Base-by-base conservation (phyloP, 1,140 invertebrate genomes). In the Archegozetes longisetosus region DNA sequence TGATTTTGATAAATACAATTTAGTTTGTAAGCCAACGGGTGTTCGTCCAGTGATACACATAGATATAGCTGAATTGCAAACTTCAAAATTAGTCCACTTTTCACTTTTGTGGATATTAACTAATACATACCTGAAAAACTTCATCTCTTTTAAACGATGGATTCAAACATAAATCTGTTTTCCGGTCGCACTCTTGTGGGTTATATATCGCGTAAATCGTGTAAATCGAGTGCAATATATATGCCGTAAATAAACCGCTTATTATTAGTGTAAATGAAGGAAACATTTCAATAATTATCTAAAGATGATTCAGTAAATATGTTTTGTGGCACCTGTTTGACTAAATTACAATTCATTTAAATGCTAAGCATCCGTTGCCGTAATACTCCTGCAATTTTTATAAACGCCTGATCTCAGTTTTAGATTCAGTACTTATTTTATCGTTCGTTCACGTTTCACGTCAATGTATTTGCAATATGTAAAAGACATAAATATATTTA, bases 151-250 rank as follows among this genome's bases (percentile, higher is more conserved):
- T 66, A 46, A 69, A 66, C 28, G 64, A 71, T 9, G 74, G 68
- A 13, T 68, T 64, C 4, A 75, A 60, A 65, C 74, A 76, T 28
- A 14, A 14, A 25, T 61, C 20, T 25, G 53, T 52, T 25, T 78
- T 70, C 58, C 73, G 70, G 66, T 71, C 74, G 71, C 85, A 88
- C 58, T 76, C 69, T n/a, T 82, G 80, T 22, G 80, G 78, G 55
- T 80, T 76, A 68, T 85, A 87, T 46, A 87, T 75, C 67, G 78
- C 72, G 56, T 80, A 82, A 65, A 88, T 74, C 49, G 77, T 79
- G 73, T 82, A 86, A 66, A 86, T 79, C 23, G 82, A 83, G 70
- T 86, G 79, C 26, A 75, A 66, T 60, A 85, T 79, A 68, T 86
- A 86, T 4, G 73, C 79, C 6, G 32, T 40, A 40, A 40, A 40